These are phyloP conservation scores for Amphiprion clarkii DNA, from an alignment of 2,797 vertebrate genomes.

Conservation along the genomic window DNA sequence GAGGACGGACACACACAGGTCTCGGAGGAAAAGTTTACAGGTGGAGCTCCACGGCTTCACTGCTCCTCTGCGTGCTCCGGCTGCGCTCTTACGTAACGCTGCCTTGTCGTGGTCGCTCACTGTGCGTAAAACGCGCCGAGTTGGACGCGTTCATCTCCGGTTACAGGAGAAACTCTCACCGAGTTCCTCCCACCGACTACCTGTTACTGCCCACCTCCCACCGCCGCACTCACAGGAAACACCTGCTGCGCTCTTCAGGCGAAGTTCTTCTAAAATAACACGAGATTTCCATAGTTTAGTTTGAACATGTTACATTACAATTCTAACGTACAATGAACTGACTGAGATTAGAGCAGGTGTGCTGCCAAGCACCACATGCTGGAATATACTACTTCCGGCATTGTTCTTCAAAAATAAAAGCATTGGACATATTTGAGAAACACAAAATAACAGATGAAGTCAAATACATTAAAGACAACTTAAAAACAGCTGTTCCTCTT, in stretches of 20 bases:
- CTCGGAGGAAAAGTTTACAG: conserved; percentile 65
- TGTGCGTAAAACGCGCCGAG: conserved; percentile 51
- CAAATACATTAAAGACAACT: not conserved
- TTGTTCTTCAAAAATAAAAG: conserved; percentile 31
- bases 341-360: too few relatives aligned
- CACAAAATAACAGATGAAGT: not conserved
- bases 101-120: conserved; percentile 51
- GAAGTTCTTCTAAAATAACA: conserved; percentile 36
- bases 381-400: not conserved
- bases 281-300: not conserved
- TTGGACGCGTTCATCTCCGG: conserved; percentile 23
- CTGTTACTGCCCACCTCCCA: too few relatives aligned
- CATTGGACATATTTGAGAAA: not conserved
- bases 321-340: too few relatives aligned
- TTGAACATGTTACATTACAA: too few relatives aligned
- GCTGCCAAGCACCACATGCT: not conserved
- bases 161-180: not conserved
- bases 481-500: not conserved
- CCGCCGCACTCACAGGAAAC: rapidly evolving
- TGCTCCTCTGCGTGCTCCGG: conserved; percentile 61
- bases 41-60: conserved; percentile 41
- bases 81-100: conserved; percentile 76
- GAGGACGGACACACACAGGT: conserved; percentile 10
- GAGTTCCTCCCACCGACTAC: conserved; percentile 21
- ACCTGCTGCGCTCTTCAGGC: conserved; percentile 12